A percentile compares a stretch with the other conserved stretches of the same genome.
Evolutionary conservation across 2,113 vertebrate genomes (phyloP).

Genomic region (Maccullochella peelii): DNA sequence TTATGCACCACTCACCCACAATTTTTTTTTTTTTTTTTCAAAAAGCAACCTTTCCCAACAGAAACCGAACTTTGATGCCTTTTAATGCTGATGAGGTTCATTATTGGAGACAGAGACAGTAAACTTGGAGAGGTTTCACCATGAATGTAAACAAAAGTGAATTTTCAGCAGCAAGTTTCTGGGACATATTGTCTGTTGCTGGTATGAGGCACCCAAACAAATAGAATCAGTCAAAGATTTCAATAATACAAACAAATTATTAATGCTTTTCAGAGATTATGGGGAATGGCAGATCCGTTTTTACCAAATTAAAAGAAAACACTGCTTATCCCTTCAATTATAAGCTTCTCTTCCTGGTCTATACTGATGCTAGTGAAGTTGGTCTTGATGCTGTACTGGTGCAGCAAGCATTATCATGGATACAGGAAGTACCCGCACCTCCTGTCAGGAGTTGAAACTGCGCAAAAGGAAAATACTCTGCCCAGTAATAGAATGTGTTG

Average conservation of each 20-base stretch:
- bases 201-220: not conserved
- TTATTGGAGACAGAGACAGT: not conserved
- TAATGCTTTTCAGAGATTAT: not conserved
- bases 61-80: not conserved
- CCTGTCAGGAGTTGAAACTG: not conserved
- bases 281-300: not conserved
- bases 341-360: not conserved
- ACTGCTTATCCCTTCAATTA: not conserved
- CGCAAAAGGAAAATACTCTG: not conserved
- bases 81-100: slow-evolving; percentile 7
- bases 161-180: not conserved
- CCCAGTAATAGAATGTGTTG: not conserved
- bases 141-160: not conserved
- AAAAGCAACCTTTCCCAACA: slow-evolving; percentile 11
- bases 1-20: slow-evolving; percentile 30
- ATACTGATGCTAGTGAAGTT: not conserved
- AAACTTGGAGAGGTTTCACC: not conserved
- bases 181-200: not conserved
- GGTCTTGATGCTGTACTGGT: not conserved
- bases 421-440: not conserved
- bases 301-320: not conserved
- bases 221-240: not conserved
- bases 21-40: not conserved
- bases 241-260: not conserved
- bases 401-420: not conserved